Percentiles rank a stretch among this genome's conserved stretches.
Conservation (phyloP, 2,113 vertebrate genomes). For the Oxyura jamaicensis region DNA sequence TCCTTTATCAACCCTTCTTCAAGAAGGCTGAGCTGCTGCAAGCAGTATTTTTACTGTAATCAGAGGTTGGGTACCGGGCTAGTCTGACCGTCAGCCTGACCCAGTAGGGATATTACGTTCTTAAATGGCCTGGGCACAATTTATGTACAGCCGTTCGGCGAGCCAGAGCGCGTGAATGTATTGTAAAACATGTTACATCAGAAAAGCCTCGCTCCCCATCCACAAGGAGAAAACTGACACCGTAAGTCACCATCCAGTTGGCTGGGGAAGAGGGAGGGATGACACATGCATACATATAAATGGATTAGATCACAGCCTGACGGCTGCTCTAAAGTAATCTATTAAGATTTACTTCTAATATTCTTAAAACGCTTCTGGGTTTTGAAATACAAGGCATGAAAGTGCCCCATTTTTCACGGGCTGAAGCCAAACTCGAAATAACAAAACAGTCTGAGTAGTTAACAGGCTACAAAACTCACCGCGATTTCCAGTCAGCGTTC, state of each 20-base stretch:
- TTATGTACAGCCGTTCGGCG: background rate
- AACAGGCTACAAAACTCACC: constrained; percentile 28
- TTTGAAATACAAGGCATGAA: background rate
- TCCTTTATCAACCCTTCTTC: background rate
- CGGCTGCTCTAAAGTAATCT: background rate
- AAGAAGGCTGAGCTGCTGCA: background rate
- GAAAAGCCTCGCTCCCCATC: background rate
- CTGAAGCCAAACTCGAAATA: constrained; percentile 23
- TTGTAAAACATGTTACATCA: background rate
- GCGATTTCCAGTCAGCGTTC: constrained; percentile 60
- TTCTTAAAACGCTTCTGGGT: constrained; percentile 7
- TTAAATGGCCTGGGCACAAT: background rate
- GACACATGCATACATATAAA: constrained; percentile 8
- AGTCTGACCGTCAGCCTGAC: background rate
- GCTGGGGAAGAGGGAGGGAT: background rate
- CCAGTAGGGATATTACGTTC: background rate
- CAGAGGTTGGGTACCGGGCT: background rate
- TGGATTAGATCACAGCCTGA: constrained; percentile 33
- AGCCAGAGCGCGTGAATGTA: background rate
- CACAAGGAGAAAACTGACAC: constrained; percentile 52
- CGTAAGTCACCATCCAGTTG: constrained; percentile 33
- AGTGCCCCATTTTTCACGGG: constrained; percentile 32
- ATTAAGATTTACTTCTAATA: constrained; percentile 23
- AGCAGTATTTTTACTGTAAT: background rate
- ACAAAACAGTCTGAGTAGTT: constrained; percentile 26